These are phyloP conservation scores for Gnathonemus echidnorhynchus DNA, from an alignment of 2,113 vertebrate species.

Conservation along the genomic window DNA sequence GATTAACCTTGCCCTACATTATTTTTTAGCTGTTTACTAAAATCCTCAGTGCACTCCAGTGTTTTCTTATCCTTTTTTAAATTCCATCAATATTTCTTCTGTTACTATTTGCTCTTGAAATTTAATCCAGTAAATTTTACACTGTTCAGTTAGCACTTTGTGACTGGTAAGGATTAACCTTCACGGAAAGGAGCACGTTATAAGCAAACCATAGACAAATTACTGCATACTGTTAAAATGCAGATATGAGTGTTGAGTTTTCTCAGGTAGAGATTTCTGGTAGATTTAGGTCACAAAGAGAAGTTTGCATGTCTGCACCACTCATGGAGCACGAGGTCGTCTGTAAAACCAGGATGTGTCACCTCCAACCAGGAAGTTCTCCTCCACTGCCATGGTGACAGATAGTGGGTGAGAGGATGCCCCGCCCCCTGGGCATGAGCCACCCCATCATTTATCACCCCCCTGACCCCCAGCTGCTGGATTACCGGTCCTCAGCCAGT, in stretches of 20 bases:
- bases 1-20: not conserved
- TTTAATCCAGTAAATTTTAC: not conserved
- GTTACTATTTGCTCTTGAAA: not conserved
- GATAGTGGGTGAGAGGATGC: not conserved
- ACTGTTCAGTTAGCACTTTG: not conserved
- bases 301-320: not conserved
- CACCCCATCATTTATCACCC: not conserved
- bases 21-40: not conserved
- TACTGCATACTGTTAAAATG: not conserved
- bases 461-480: not conserved
- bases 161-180: not conserved
- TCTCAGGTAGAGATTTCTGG: not conserved
- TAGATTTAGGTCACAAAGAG: not conserved
- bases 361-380: not conserved
- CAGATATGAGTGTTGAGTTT: not conserved
- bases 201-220: not conserved
- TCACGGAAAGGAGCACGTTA: not conserved
- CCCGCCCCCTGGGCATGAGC: not conserved
- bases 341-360: not conserved
- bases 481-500: constrained; percentile 8
- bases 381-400: not conserved
- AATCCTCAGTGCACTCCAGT: not conserved
- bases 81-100: not conserved
- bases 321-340: not conserved
- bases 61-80: not conserved